Percentiles rank a stretch among this genome's conserved stretches.
These are phyloP conservation scores for Morpho helenor DNA, from an alignment of 2,888 invertebrate genomes.

Conservation along the genomic window DNA sequence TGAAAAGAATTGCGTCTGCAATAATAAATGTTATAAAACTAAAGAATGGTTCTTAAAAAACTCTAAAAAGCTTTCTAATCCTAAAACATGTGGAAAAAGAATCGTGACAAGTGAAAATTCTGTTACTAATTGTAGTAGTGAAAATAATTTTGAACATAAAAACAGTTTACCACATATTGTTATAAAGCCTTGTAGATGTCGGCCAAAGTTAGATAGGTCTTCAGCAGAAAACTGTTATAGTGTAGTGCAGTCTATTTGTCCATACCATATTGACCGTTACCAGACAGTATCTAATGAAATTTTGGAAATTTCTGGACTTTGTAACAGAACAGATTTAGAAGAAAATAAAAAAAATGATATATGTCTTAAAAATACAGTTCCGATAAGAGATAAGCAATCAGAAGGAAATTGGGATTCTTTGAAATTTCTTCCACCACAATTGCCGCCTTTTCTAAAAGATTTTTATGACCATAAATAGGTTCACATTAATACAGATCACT, in stretches of 20 bases:
- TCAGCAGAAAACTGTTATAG: slow-evolving; percentile 33
- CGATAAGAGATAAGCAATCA: slow-evolving; percentile 2
- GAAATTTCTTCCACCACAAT: slow-evolving; percentile 48
- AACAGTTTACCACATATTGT: slow-evolving; percentile 33
- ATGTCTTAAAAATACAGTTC: background rate
- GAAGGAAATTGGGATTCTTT: slow-evolving; percentile 40
- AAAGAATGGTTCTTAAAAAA: slow-evolving; percentile 21
- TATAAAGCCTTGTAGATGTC: slow-evolving; percentile 34
- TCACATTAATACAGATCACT: too few species aligned
- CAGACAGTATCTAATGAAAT: slow-evolving; percentile 35
- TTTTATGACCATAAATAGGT: background rate
- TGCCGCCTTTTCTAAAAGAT: slow-evolving; percentile 46
- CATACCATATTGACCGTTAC: slow-evolving; percentile 33
- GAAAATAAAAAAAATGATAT: background rate
- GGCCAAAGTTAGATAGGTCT: slow-evolving; percentile 16
- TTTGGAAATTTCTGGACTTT: slow-evolving; percentile 34
- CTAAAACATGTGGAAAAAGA: background rate
- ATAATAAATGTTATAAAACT: slow-evolving; percentile 27
- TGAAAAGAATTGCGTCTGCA: slow-evolving; percentile 39
- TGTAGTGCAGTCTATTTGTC: slow-evolving; percentile 32
- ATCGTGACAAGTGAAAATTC: background rate
- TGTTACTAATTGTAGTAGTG: background rate
- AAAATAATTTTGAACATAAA: slow-evolving; percentile 5
- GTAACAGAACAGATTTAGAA: slow-evolving; percentile 3
- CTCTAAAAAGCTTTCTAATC: slow-evolving; percentile 6